Conservation (phyloP, 2,113 vertebrate species). For the Microtus pennsylvanicus region DNA sequence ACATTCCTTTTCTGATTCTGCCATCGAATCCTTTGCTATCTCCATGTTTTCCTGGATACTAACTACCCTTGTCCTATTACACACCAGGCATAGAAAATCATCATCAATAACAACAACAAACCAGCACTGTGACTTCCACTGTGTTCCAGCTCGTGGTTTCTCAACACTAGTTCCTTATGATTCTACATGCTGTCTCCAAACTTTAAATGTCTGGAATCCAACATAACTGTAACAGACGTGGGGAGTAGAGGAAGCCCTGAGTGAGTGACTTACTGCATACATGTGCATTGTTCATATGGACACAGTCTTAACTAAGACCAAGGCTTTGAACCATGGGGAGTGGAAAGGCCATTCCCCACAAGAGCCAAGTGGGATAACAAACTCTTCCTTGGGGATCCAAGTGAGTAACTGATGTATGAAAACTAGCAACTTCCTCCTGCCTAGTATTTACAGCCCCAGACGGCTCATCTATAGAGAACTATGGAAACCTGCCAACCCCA, state of each 20-base stretch:
- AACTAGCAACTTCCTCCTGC: neutral
- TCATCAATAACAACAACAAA: neutral
- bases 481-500: neutral
- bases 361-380: neutral
- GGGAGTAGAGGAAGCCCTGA: neutral
- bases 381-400: neutral
- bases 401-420: neutral
- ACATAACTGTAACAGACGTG: neutral
- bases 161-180: neutral
- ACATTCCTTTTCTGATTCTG: neutral
- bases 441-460: neutral
- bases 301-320: neutral
- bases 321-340: neutral
- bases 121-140: neutral
- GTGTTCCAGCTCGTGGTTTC: neutral
- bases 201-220: constrained; percentile 5
- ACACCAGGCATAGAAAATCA: neutral
- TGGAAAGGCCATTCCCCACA: neutral
- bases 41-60: neutral
- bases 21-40: neutral
- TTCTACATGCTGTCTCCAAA: neutral
- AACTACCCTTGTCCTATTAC: neutral
- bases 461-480: neutral
- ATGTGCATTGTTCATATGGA: neutral
- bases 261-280: neutral